Base-by-base conservation (phyloP, 2,888 invertebrate species). In the Cryptosula pallasiana region DNA sequence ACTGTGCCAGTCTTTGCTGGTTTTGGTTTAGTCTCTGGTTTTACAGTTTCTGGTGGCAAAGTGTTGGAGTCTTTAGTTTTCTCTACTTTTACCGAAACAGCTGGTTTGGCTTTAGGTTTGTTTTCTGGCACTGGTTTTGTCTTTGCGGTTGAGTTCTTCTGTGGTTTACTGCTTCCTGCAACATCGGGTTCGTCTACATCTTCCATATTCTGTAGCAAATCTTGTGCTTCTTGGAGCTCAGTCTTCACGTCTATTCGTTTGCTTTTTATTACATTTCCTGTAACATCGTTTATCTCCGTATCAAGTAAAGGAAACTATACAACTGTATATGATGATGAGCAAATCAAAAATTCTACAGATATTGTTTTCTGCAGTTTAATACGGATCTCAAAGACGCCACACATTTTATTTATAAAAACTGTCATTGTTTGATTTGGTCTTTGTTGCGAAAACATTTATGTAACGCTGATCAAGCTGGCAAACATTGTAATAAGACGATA, bases 191-290 rank as follows among this genome's bases (percentile, higher is more conserved):
- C 63, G 25, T 3, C 63, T 9, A 29, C 32, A 5, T 5, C 13
- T 63, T 63, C 63, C 25, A 63, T 32, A 32, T 63, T 32, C 27
- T 63, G 25, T 2, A 63, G 20, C 27, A 63, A 13, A 63, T 9
- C n/a, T 27, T 63, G 2, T 27, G 63, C 63, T 32, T 63, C 32
- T 34, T 34, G 3, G 2, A 63, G 13, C 32, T 63, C 63, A 32
- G 63, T 25, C n/a, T 63, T 63, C 32, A 63, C 63, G 27, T 63
- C 27, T 13, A 63, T 32, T 16, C 27, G 20, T 32, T 63, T 63
- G 9, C 63, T 34, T 63, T 63, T 63, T 32, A 63, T 34, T 63
- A 32, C 29, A 5, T 63, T 63, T 25, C 63, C 63, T 63, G 32
- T 20, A 45, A n/a, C n/a, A n/a, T n/a, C n/a, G n/a, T n/a, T n/a